Evolutionary conservation across 30 jellyfish, hydroid and myxozoan genomes (phyloP).

Genomic region (Hydractinia symbiolongicarpus): DNA sequence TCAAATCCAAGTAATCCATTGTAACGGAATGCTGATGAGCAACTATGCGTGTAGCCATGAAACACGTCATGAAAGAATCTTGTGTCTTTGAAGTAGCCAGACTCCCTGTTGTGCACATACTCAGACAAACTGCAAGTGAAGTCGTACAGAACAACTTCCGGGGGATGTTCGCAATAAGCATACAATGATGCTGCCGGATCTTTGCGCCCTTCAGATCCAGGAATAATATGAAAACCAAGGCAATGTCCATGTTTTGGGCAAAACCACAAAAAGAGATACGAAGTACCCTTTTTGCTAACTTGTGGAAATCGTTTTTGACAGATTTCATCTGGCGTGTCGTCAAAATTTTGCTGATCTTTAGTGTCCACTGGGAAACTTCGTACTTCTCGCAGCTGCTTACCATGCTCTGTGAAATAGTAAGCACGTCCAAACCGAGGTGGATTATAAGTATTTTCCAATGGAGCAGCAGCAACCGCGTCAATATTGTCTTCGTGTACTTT

Average conservation of each 20-base stretch:
- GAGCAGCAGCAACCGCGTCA: neutral
- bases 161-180: too few relatives aligned
- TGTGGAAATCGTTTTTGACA: conserved; percentile 13
- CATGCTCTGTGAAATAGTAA: conserved; percentile 9
- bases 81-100: too few relatives aligned
- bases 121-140: too few relatives aligned
- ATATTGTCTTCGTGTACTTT: neutral
- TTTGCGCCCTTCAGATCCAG: conserved; percentile 18
- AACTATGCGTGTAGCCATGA: conserved; percentile 15
- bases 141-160: too few relatives aligned
- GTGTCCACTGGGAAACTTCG: conserved; percentile 5
- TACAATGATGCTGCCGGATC: conserved; percentile 7
- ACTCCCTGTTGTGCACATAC: too few relatives aligned
- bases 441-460: conserved; percentile 5
- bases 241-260: conserved; percentile 18
- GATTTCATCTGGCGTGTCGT: conserved; percentile 8
- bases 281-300: conserved; percentile 7
- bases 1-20: conserved; percentile 6
- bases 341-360: neutral
- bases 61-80: conserved; percentile 16
- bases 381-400: neutral
- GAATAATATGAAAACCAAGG: conserved; percentile 14
- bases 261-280: neutral
- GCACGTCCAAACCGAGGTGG: conserved; percentile 21
- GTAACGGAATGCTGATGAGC: conserved; percentile 5